Evolutionary conservation across 2,888 invertebrate genomes (phyloP), one percentile per base, ranked within the genome.

Genomic region (Podotricha telesiphe): DNA sequence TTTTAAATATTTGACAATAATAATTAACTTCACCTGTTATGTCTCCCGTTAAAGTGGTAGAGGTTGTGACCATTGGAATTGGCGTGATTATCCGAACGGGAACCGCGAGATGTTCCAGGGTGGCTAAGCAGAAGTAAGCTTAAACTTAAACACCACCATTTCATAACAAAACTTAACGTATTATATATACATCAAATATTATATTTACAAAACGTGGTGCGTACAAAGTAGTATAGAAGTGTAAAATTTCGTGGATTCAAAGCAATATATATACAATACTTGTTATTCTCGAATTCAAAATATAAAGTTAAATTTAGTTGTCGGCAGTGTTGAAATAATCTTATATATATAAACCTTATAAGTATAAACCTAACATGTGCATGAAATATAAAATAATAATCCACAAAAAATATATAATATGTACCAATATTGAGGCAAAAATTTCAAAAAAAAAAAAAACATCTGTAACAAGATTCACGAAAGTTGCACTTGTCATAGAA

Each of bases 51-150:
- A 37, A 55, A 55, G n/a, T 11, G 10, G 55, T 37, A 34, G 55
- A 17, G 34, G 55, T 55, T 34, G 34, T 55, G 55, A 37, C 55
- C 55, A 37, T 55, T 55, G n/a, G 17, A 17, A 55, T 59, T 45
- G 42, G 8, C 42, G 22, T 42, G 42, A 42, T n/a, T 42, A 45
- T 59, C 45, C 22, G 22, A 28, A 28, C 42, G 45, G 42, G 45
- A 22, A 17, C 45, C 45, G 6, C 22, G 45, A 22, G 45, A 42
- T 11, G 59, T 11, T 59, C 59, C 59, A 10, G 45, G 42, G n/a
- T 59, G n/a, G 59, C 59, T 59, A n/a, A 59, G n/a, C 17, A 55
- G 11, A 37, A 34, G 11, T 17, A 55, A 17, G 34, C 34, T 17
- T 13, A 37, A 0, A 34, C 55, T 37, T 55, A 37, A 55, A 13